Evolutionary conservation across 2,888 invertebrate species (phyloP), one percentile per base, ranked within the genome.

Genomic region (Tetranychus piercei): DNA sequence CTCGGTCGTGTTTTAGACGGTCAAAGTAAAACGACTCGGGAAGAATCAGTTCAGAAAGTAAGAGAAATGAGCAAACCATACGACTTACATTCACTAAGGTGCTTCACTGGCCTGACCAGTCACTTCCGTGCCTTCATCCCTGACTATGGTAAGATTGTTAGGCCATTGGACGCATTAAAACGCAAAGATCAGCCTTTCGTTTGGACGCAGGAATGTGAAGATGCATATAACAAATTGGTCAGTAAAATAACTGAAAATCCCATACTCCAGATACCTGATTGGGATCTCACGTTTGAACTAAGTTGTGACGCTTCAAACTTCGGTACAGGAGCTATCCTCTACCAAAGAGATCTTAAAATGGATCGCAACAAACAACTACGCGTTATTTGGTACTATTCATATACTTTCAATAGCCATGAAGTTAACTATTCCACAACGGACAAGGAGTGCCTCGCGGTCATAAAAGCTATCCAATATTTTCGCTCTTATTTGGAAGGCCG

Each of bases 281-380:
- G 7, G 15, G n/a, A n/a, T n/a, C n/a, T n/a, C n/a, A n/a, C n/a
- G n/a, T n/a, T n/a, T n/a, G n/a, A n/a, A n/a, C n/a, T 74, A 6
- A 44, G 67, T 44, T 72, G 72, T 2, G 71, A 72, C 65, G 71
- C 74, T 6, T 74, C 69, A 18, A 1, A 43, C n/a, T 44, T 45
- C 20, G 70, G 70, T 1, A 74, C 70, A 18, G 74, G 69, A 44
- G 44, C 44, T 1, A 74, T 74, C 8, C 34, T 74, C 8, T n/a
- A 70, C 9, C 74, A 74, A 44, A 43, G 20, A 23, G 44, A 22
- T 74, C 20, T 9, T 22, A 66, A 7, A 4, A 20, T 20, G 15
- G 8, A 4, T 2, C 18, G 22, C 18, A 18, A 18, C 15, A 18
- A 23, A 5, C 70, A 70, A 22, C 70, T 70, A 18, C 70, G 70